A percentile compares a stretch with the other conserved stretches of the same genome.
These are phyloP conservation scores for Dicentrarchus labrax DNA, from an alignment of 2,113 vertebrate genomes.

Conservation along the genomic window DNA sequence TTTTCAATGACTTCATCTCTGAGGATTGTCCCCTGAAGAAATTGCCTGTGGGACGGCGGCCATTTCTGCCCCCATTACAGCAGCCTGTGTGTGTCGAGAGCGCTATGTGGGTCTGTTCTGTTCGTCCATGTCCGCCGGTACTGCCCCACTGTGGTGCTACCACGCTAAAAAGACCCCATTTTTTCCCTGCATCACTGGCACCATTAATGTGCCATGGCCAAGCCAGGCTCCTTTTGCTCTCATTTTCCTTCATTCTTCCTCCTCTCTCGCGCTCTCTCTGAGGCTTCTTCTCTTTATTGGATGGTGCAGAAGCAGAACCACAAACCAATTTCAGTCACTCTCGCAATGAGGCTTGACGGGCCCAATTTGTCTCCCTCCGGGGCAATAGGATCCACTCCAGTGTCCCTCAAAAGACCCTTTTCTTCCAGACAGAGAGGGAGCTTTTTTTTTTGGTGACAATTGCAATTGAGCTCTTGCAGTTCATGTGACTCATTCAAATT, in stretches of 20 bases:
- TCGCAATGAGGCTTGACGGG: constrained; percentile 80
- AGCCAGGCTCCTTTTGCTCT: constrained; percentile 65
- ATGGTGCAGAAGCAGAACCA: constrained; percentile 76
- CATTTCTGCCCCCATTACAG: constrained; percentile 60
- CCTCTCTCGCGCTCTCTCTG: constrained; percentile 36
- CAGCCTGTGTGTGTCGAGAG: constrained; percentile 54
- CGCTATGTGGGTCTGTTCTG: constrained; percentile 38
- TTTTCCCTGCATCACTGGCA: constrained; percentile 55
- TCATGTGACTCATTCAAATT: constrained; percentile 47
- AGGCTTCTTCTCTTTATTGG: constrained; percentile 80
- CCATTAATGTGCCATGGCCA: constrained; percentile 65
- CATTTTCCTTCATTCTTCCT: constrained; percentile 55
- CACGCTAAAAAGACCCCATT: constrained; percentile 42
- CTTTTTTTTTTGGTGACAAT: constrained; percentile 72
- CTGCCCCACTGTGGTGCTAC: constrained; percentile 34
- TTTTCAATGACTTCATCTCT: constrained; percentile 61
- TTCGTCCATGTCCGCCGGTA: constrained; percentile 26
- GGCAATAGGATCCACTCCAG: constrained; percentile 76
- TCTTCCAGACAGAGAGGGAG: constrained; percentile 62
- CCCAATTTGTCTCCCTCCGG: constrained; percentile 79
- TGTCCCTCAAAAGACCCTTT: constrained; percentile 74
- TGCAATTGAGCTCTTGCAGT: constrained; percentile 56
- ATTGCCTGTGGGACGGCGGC: constrained; percentile 58
- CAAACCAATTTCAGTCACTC: constrained; percentile 81
- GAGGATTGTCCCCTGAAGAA: constrained; percentile 58